Base-by-base conservation (phyloP, 2,113 vertebrate species). In the Esox niger region DNA sequence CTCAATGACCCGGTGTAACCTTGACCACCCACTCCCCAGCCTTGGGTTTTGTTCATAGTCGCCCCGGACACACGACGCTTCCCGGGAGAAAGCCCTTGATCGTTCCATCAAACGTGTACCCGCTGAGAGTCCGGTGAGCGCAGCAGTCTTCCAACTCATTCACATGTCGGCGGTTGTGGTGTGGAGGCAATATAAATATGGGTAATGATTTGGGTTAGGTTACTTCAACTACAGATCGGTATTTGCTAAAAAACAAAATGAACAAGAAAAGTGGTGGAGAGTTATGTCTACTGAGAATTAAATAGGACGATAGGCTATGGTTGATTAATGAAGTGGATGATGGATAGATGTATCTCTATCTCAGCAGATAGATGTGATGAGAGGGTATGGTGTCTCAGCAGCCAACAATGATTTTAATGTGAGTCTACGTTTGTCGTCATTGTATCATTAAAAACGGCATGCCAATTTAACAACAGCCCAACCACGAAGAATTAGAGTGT, bases 1-100 rank as follows among this genome's bases (percentile, higher is more conserved):
- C 86, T 84, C 85, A 84, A 82, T 91, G 91, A 91, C 90, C 91
- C 82, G 80, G 70, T 74, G 72, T 87, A 89, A 91, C 91, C 90
- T 90, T 88, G 85, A 88, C 86, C 89, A 88, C 87, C 86, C 84
- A 90, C 82, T 75, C 81, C 76, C 74, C 71, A 79, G 82, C 76
- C 80, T 85, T 82, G 82, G 75, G 82, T 82, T 85, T 82, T 84
- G 88, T 76, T 84, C 84, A 82, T 64, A 68, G 75, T 78, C 54
- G 76, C 82, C 78, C 81, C 84, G 88, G 88, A 90, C 89, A 86
- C 77, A 79, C 65, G 76, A 82, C 74, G 83, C 75, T 90, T 92
- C 86, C 88, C 83, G 70, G 38, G 83, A 88, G 88, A 85, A 75
- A 81, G 81, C 71, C 70, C 81, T 80, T 87, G 85, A 91, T 88